Evolutionary conservation across 1,140 invertebrate species (phyloP).

Genomic region (Temnothorax nylanderi): DNA sequence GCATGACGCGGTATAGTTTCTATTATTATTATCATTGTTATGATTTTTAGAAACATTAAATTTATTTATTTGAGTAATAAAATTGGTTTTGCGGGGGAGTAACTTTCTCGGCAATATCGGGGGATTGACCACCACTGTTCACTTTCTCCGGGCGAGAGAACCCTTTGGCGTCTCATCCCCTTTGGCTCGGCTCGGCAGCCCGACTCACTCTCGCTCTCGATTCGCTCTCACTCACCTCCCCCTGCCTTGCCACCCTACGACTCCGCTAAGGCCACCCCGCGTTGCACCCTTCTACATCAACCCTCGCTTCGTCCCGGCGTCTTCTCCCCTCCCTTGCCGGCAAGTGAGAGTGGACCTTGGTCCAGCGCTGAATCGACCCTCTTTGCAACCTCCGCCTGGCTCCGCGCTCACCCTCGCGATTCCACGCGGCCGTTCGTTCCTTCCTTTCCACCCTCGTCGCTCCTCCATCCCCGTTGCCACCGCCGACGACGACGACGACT

Average conservation of each 20-base stretch:
- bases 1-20: not conserved
- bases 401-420: constrained; percentile 15
- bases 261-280: constrained; percentile 63
- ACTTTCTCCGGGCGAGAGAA: constrained; percentile 82
- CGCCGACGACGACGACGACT: constrained; percentile 52
- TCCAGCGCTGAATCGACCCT: constrained; percentile 84
- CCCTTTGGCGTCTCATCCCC: constrained; percentile 83
- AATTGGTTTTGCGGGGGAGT: not conserved
- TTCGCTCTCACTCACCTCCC: constrained; percentile 79
- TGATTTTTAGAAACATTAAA: not conserved
- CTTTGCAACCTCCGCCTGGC: constrained; percentile 72
- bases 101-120: not conserved
- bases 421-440: constrained; percentile 43
- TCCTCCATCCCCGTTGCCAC: constrained; percentile 58
- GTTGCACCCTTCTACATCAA: constrained; percentile 60
- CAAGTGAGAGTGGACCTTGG: constrained; percentile 84
- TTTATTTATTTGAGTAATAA: not conserved
- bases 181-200: constrained; percentile 70
- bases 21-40: not conserved
- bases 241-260: constrained; percentile 50
- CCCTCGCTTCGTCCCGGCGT: constrained; percentile 62
- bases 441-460: constrained; percentile 66
- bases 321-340: constrained; percentile 67
- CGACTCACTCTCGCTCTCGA: constrained; percentile 83
- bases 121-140: constrained; percentile 81